Conservation (phyloP, 2,797 vertebrate species). For the Pangasius macronema region DNA sequence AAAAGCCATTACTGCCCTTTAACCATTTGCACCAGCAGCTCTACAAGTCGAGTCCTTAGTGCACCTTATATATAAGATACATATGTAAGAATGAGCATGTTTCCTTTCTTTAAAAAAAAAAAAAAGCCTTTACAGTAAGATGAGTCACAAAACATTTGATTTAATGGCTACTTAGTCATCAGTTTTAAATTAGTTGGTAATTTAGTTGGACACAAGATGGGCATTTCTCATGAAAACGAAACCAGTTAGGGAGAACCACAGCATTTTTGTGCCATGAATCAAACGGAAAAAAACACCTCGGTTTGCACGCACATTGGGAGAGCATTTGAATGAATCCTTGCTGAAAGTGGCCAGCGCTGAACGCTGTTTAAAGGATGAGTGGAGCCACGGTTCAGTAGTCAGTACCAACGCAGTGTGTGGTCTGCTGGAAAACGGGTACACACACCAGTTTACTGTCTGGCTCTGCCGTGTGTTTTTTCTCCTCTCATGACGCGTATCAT, state of each 20-base stretch:
- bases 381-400: slow-evolving; percentile 5
- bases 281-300: slow-evolving; percentile 24
- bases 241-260: slow-evolving; percentile 30
- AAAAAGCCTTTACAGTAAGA: slow-evolving; percentile 1
- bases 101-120: background rate
- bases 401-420: slow-evolving; percentile 15
- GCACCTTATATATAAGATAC: background rate
- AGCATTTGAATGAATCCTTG: slow-evolving; percentile 21
- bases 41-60: background rate
- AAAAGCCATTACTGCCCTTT: background rate
- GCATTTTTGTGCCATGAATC: slow-evolving; percentile 47
- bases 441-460: background rate
- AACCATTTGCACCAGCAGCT: background rate
- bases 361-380: slow-evolving; percentile 11
- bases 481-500: background rate
- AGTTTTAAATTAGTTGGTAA: slow-evolving; percentile 18
- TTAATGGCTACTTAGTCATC: slow-evolving; percentile 23
- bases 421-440: background rate
- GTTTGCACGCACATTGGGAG: background rate
- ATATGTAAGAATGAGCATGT: background rate
- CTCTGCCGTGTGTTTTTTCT: background rate
- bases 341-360: background rate
- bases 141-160: slow-evolving; percentile 17
- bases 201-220: slow-evolving; percentile 26
- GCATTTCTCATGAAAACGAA: slow-evolving; percentile 20